Percentiles rank a stretch among this genome's conserved stretches.
These are phyloP conservation scores for Nycticorax nycticorax DNA, from an alignment of 2,113 vertebrate genomes.

Conservation along the genomic window DNA sequence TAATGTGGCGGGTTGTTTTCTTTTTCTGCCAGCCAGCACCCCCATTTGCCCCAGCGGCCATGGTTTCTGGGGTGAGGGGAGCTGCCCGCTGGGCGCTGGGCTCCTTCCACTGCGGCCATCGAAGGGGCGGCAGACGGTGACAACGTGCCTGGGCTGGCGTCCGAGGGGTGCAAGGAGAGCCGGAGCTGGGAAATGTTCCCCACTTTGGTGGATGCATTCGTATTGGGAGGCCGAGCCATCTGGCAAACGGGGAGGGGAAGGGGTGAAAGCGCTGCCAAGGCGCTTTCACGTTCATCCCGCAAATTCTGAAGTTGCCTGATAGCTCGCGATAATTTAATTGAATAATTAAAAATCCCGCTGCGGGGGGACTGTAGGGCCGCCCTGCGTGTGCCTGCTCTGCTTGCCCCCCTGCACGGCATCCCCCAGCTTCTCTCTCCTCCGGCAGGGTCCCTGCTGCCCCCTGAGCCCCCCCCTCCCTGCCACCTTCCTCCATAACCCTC, in stretches of 20 bases:
- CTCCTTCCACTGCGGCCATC: background rate
- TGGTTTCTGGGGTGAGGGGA: background rate
- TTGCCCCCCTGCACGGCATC: background rate
- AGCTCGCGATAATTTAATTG: background rate
- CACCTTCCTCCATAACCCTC: rapidly evolving
- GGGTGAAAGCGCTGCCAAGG: background rate
- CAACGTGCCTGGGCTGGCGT: background rate
- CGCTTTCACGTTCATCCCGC: rapidly evolving
- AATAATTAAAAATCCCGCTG: rapidly evolving
- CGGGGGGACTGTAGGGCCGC: rapidly evolving
- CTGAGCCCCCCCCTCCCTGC: background rate
- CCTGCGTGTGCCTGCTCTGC: rapidly evolving
- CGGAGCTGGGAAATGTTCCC: background rate
- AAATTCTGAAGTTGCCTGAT: background rate
- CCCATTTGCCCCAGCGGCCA: background rate
- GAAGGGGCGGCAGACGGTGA: background rate
- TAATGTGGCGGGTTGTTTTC: background rate
- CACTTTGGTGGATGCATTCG: background rate
- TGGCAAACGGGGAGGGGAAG: background rate
- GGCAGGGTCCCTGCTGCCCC: rapidly evolving
- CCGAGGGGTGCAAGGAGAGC: background rate
- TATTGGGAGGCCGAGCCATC: background rate
- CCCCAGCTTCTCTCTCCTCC: background rate
- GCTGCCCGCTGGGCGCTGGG: background rate
- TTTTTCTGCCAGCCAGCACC: background rate